These are phyloP conservation scores for Muscicapa striata DNA, from an alignment of 2,797 vertebrate species.

Conservation along the genomic window DNA sequence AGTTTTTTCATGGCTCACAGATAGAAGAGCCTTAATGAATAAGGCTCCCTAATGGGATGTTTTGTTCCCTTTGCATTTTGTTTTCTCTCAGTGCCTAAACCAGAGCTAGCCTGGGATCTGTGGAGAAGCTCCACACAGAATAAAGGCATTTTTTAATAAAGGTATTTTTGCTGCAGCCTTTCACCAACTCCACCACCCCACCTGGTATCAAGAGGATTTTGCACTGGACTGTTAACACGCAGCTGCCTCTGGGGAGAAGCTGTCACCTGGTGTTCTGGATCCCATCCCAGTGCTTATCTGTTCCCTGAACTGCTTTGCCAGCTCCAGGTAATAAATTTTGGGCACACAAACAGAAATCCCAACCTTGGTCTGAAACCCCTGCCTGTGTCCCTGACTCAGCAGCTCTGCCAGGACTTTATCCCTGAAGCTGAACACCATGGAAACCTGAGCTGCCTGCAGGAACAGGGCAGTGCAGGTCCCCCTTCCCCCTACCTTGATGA, in stretches of 20 bases:
- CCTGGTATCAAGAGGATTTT: not conserved
- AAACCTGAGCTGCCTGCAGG: not conserved
- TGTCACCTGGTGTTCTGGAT: not conserved
- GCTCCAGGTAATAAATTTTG: not conserved
- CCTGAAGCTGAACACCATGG: not conserved
- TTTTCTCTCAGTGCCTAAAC: not conserved
- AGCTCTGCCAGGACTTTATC: not conserved
- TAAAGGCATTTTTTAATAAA: not conserved
- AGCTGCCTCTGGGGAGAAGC: not conserved
- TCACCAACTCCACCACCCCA: not conserved
- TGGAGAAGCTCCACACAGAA: not conserved
- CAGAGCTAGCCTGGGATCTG: not conserved
- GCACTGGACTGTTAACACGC: not conserved
- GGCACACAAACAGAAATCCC: not conserved
- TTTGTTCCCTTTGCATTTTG: not conserved
- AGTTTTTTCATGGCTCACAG: not conserved
- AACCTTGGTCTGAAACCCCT: not conserved
- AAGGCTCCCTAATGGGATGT: not conserved
- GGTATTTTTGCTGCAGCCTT: not conserved
- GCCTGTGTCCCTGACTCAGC: not conserved
- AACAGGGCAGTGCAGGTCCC: accelerated
- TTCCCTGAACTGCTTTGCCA: not conserved
- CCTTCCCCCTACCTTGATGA: slow-evolving; percentile 85
- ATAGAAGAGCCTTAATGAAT: not conserved
- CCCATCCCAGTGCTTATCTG: not conserved